Evolutionary conservation across 2,113 vertebrate species (phyloP).

Genomic region (Macrotis lagotis): DNA sequence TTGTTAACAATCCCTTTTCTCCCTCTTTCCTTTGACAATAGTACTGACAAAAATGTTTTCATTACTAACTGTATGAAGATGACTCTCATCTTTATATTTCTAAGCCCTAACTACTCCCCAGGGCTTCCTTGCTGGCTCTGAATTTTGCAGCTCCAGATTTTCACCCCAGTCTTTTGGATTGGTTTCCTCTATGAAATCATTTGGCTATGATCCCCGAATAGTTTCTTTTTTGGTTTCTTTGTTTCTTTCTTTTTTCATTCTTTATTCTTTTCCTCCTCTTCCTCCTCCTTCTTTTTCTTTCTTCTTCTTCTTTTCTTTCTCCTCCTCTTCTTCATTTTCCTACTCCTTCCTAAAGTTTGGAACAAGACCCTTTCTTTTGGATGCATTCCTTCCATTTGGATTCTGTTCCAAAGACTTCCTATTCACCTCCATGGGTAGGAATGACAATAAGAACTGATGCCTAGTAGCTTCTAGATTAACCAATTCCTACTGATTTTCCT

Average conservation of each 20-base stretch:
- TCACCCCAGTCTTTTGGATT: neutral
- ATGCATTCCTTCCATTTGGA: neutral
- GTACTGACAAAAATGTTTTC: slow-evolving; percentile 20
- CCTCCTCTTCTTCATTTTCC: no score
- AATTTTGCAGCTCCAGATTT: neutral
- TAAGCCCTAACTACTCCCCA: neutral
- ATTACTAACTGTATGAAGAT: neutral
- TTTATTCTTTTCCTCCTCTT: no score
- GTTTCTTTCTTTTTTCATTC: no score
- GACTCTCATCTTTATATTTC: neutral
- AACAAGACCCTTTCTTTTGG: neutral
- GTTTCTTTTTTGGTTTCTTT: no score
- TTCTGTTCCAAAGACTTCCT: neutral
- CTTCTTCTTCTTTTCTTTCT: no score
- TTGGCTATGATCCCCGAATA: neutral
- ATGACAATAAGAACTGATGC: neutral
- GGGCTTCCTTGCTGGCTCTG: neutral
- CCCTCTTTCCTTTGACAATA: neutral
- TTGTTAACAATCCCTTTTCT: neutral
- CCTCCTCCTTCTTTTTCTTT: no score
- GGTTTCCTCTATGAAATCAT: neutral
- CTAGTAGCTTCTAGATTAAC: neutral
- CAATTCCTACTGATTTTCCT: neutral
- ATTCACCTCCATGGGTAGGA: neutral
- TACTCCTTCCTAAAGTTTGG: neutral